phyloP scores from a whole-genome alignment of 2,797 vertebrate genomes.

The Emys orbicularis region DNA sequence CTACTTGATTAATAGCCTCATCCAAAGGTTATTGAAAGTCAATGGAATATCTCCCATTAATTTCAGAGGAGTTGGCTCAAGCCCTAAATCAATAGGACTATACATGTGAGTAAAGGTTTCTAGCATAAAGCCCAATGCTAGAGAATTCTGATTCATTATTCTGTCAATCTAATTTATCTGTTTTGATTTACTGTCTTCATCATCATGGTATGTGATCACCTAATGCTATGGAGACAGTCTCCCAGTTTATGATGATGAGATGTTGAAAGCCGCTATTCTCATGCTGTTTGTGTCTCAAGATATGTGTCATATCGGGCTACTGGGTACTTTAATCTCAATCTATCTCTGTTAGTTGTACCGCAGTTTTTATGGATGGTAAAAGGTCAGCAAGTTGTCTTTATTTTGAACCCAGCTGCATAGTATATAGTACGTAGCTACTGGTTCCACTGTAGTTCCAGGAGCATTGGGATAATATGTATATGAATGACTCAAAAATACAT shows the following conservation, averaged over 20 bases:
- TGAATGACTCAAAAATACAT: neutral
- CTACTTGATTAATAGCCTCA: neutral
- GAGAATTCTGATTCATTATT: neutral
- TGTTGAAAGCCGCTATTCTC: neutral
- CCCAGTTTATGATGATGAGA: neutral
- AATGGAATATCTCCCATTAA: neutral
- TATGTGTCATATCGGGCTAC: neutral
- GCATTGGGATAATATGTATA: neutral
- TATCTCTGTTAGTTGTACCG: neutral
- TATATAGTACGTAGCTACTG: neutral
- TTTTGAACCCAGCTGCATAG: neutral
- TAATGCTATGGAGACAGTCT: neutral
- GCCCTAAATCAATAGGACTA: rapidly evolving
- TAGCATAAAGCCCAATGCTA: neutral
- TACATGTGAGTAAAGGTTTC: neutral
- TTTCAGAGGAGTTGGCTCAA: neutral
- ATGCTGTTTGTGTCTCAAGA: neutral
- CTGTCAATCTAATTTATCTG: neutral
- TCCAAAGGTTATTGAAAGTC: neutral
- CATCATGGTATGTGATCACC: neutral
- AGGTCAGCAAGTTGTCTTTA: neutral
- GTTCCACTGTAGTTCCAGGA: neutral
- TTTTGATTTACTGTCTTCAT: neutral
- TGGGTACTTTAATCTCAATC: neutral
- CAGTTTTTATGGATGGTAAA: neutral